phyloP scores from a whole-genome alignment of 2,113 vertebrate genomes.

The Heterocephalus glaber region DNA sequence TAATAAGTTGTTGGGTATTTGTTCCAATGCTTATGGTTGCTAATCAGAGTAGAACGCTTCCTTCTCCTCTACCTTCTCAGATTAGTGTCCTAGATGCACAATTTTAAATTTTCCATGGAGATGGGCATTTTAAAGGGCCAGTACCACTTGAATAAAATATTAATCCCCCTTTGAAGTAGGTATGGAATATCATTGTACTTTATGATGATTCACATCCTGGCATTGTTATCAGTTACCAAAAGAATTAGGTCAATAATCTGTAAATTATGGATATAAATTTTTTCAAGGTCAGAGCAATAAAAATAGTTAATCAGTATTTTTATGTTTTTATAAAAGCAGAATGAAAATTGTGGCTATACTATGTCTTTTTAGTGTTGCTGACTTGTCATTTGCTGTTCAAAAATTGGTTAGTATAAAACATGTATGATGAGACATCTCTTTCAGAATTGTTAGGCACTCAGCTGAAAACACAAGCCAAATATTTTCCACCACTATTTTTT shows the following conservation, averaged over 20 bases:
- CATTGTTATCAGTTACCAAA: conserved; percentile 76
- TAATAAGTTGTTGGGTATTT: conserved; percentile 45
- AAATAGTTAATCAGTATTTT: conserved; percentile 58
- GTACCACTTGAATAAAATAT: conserved; percentile 72
- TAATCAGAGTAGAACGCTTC: not conserved
- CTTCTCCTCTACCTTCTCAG: not conserved
- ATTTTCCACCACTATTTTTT: not conserved
- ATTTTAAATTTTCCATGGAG: conserved; percentile 65
- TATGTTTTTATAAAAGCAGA: conserved; percentile 51
- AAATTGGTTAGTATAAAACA: conserved; percentile 33
- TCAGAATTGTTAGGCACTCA: conserved; percentile 7
- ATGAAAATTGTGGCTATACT: not conserved
- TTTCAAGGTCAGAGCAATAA: conserved; percentile 72
- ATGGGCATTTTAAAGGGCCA: conserved; percentile 71
- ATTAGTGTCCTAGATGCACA: conserved; percentile 37
- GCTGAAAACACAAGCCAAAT: conserved; percentile 52
- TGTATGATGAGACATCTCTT: conserved; percentile 4
- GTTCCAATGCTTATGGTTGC: conserved; percentile 15
- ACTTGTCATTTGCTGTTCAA: conserved; percentile 13
- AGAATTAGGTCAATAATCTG: conserved; percentile 84
- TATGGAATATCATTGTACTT: conserved; percentile 83
- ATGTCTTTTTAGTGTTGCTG: conserved; percentile 9
- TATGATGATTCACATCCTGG: conserved; percentile 80
- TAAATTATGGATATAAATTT: conserved; percentile 76
- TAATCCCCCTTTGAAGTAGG: conserved; percentile 74